Evolutionary conservation across 92 coral and sea anemone species (phyloP).

Genomic region (Bergia puertoricense): DNA sequence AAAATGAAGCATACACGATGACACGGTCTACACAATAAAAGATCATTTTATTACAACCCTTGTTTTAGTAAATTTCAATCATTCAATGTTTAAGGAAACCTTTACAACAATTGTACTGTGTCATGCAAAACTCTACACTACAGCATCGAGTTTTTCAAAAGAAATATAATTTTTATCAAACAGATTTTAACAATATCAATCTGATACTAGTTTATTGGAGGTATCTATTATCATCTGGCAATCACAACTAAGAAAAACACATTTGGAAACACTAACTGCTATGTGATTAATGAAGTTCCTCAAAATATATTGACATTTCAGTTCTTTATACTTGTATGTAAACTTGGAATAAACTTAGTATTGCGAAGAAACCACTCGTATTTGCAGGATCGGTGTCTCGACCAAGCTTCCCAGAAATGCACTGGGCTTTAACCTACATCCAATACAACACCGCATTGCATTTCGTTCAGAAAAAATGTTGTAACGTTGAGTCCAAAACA

Average conservation of each 20-base stretch:
- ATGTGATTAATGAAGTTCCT: background rate
- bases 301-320: no score
- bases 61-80: background rate
- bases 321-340: background rate
- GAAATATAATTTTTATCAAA: background rate
- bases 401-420: no score
- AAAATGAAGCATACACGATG: background rate
- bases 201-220: no score
- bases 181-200: no score
- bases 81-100: background rate
- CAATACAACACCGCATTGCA: no score
- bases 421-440: no score
- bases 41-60: constrained; percentile 24
- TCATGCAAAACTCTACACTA: background rate
- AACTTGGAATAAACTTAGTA: background rate
- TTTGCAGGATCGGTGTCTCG: background rate
- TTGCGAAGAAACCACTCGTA: background rate
- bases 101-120: background rate
- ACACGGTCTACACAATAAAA: constrained; percentile 7
- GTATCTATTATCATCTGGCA: background rate
- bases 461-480: no score
- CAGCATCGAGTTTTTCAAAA: background rate
- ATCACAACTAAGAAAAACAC: background rate
- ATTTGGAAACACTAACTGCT: background rate
- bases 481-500: no score